Percentiles rank a stretch among this genome's conserved stretches.
phyloP scores from a whole-genome alignment of 2,113 vertebrate species.

The Monopterus albus region DNA sequence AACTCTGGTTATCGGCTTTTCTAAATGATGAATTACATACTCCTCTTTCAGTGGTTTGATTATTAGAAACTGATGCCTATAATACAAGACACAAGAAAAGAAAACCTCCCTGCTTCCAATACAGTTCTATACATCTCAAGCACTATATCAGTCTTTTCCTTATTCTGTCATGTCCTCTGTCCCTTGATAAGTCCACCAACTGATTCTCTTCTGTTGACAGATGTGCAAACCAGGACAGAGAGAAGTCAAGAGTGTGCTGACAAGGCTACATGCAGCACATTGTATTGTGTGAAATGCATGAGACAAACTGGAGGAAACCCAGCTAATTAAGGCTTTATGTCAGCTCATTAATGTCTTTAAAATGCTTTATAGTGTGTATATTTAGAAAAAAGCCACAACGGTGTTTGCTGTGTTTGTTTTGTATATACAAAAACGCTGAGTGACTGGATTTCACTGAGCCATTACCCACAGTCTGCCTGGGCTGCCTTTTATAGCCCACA shows the following conservation, averaged over 20 bases:
- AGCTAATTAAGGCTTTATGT: background rate
- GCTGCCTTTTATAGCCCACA: conserved; percentile 16
- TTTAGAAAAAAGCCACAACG: background rate
- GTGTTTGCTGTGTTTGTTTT: background rate
- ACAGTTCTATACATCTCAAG: background rate
- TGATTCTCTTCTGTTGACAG: conserved; percentile 3
- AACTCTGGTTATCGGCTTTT: background rate
- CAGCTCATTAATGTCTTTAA: background rate
- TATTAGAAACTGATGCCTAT: no score
- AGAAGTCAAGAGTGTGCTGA: conserved; percentile 43
- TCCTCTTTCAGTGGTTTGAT: background rate
- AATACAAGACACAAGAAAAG: background rate
- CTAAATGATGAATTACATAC: background rate
- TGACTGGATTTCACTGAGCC: background rate
- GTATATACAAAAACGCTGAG: background rate
- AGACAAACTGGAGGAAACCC: background rate
- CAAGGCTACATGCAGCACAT: background rate
- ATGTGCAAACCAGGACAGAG: background rate
- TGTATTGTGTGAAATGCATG: background rate
- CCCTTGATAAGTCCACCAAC: background rate
- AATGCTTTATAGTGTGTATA: background rate
- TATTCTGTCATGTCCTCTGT: background rate
- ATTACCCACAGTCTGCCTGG: conserved; percentile 21
- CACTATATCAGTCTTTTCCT: background rate
- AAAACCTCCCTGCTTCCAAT: background rate